A percentile compares a stretch with the other conserved stretches of the same genome.
phyloP scores from a whole-genome alignment of 2,113 vertebrate genomes.

The Mormyrus iriodes region DNA sequence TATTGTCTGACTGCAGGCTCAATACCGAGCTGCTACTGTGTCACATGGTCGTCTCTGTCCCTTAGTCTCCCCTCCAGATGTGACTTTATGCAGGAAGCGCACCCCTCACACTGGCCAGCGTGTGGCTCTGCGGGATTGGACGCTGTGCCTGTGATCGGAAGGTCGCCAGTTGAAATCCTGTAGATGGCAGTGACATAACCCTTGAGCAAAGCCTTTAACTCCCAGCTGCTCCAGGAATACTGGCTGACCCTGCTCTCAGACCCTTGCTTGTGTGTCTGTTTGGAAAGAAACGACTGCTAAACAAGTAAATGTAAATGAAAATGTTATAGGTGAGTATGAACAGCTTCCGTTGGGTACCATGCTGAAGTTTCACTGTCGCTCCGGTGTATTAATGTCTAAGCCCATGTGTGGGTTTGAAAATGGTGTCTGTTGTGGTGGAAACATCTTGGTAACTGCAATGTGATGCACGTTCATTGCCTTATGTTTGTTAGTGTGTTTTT shows the following conservation, averaged over 20 bases:
- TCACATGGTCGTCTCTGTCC: neutral
- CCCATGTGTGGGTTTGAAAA: neutral
- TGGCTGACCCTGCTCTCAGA: neutral
- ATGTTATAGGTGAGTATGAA: neutral
- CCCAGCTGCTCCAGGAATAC: neutral
- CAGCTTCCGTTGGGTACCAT: neutral
- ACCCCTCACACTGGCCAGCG: neutral
- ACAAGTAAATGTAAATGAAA: neutral
- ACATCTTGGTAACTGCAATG: neutral
- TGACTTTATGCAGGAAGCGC: neutral
- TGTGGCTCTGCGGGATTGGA: neutral
- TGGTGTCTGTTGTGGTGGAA: neutral
- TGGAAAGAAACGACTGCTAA: neutral
- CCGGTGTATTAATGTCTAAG: neutral
- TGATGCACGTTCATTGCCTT: neutral
- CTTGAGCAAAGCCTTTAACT: neutral
- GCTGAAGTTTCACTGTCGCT: neutral
- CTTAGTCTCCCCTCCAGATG: neutral
- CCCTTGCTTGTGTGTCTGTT: neutral
- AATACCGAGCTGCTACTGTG: neutral
- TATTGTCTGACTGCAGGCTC: neutral
- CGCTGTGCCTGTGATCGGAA: neutral
- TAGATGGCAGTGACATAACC: neutral
- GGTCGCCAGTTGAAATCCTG: neutral
- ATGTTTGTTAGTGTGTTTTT: neutral